Percentiles rank a stretch among this genome's conserved stretches.
These are phyloP conservation scores for Camponotus vicinus DNA, from an alignment of 1,140 invertebrate species.

Conservation along the genomic window DNA sequence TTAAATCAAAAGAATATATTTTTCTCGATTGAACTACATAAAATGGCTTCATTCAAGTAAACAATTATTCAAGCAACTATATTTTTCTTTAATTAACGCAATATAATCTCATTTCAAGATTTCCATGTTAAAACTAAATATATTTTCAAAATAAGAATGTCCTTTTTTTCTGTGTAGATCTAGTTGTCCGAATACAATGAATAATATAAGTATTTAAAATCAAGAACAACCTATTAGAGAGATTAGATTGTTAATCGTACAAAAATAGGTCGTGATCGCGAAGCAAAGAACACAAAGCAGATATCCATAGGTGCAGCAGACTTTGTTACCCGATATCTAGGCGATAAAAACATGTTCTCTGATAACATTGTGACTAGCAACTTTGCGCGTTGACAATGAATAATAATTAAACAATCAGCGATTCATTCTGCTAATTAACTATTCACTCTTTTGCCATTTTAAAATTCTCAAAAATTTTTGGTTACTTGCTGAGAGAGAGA, in stretches of 20 bases:
- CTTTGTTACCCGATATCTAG: constrained; percentile 56
- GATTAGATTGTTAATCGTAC: constrained; percentile 36
- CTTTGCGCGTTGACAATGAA: constrained; percentile 54
- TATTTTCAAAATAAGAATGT: too few species aligned
- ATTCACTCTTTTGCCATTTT: not conserved
- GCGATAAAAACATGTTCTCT: constrained; percentile 68
- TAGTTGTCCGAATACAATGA: constrained; percentile 42
- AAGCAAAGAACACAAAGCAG: constrained; percentile 49
- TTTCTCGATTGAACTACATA: too few species aligned
- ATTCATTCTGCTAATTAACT: constrained; percentile 16
- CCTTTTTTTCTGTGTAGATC: not conserved
- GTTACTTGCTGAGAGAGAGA: too few species aligned
- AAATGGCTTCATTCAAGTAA: too few species aligned
- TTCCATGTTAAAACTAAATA: too few species aligned
- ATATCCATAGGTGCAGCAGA: constrained; percentile 64
- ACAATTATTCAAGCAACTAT: too few species aligned
- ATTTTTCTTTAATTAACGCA: too few species aligned
- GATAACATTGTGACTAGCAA: constrained; percentile 63
- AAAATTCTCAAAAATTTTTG: too few species aligned
- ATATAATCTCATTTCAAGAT: too few species aligned
- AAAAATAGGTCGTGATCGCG: constrained; percentile 48
- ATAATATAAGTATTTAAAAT: constrained; percentile 61
- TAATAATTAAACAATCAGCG: constrained; percentile 54
- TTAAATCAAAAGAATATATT: too few species aligned
- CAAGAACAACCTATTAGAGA: constrained; percentile 55